Evolutionary conservation across 2,797 vertebrate species (phyloP).

Genomic region (Paguma larvata): DNA sequence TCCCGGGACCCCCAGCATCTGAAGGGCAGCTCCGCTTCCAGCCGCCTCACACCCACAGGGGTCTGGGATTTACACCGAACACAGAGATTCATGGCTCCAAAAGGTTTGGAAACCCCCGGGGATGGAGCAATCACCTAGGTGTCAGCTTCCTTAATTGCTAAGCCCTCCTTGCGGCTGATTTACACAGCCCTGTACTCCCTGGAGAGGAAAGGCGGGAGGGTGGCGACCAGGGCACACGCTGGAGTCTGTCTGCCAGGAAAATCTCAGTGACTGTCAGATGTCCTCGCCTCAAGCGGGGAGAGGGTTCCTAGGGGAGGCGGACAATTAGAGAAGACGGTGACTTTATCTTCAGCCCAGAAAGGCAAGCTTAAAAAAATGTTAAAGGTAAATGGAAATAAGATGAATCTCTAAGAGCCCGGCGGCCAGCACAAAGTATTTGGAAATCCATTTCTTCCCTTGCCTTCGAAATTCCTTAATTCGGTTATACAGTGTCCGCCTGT

Average conservation of each 20-base stretch:
- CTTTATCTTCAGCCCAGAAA: background rate
- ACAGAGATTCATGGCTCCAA: slow-evolving; percentile 11
- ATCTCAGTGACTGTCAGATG: background rate
- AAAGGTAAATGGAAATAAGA: slow-evolving; percentile 84
- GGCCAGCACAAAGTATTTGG: slow-evolving; percentile 82
- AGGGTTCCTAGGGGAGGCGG: background rate
- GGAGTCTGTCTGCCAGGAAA: background rate
- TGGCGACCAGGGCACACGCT: background rate
- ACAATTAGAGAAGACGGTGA: background rate
- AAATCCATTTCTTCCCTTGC: slow-evolving; percentile 85
- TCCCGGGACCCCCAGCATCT: background rate
- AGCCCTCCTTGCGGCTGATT: background rate
- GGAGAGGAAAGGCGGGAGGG: background rate
- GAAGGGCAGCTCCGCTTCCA: background rate
- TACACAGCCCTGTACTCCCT: background rate
- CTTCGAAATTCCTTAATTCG: slow-evolving; percentile 84
- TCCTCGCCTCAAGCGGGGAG: background rate
- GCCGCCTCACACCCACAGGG: background rate
- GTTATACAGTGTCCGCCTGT: slow-evolving; percentile 73
- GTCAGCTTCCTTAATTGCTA: slow-evolving; percentile 50
- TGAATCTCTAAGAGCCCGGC: slow-evolving; percentile 82
- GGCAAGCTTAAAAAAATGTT: slow-evolving; percentile 30
- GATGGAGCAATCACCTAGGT: slow-evolving; percentile 48
- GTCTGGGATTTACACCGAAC: slow-evolving; percentile 26
- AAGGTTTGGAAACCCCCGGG: slow-evolving; percentile 21